Evolutionary conservation across 2,888 invertebrate species (phyloP).

Genomic region (Macrophya annulata): DNA sequence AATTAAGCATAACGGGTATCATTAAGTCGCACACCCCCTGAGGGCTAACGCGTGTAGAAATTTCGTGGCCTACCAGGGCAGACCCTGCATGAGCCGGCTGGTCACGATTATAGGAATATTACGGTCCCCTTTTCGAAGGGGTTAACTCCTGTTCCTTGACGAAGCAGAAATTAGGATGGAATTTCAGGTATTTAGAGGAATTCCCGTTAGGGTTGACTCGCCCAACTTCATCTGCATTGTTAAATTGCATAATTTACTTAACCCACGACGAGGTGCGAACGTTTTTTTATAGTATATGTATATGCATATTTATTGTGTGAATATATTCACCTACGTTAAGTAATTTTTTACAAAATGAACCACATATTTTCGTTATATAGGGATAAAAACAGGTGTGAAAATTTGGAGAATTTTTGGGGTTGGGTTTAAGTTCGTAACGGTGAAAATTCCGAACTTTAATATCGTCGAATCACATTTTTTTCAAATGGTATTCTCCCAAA

Average conservation of each 20-base stretch:
- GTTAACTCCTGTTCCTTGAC: slow-evolving; percentile 23
- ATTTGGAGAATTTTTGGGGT: not conserved
- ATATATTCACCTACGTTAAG: not conserved
- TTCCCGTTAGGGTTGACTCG: not conserved
- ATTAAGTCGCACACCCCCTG: not conserved
- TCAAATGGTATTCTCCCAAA: no score
- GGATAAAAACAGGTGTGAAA: not conserved
- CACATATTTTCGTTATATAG: not conserved
- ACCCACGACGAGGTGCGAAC: not conserved
- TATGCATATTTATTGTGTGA: not conserved
- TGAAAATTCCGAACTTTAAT: no score
- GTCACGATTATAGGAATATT: slow-evolving; percentile 1
- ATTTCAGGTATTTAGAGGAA: not conserved
- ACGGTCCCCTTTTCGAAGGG: not conserved
- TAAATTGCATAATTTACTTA: slow-evolving; percentile 19
- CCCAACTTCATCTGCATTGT: not conserved
- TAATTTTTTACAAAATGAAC: not conserved
- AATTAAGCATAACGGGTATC: not conserved
- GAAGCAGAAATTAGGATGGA: slow-evolving; percentile 10
- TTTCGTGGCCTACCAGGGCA: not conserved
- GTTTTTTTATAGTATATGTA: not conserved
- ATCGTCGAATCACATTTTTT: no score
- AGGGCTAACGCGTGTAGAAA: not conserved
- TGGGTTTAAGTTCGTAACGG: not conserved
- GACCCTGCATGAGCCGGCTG: not conserved